Evolutionary conservation across 2,797 vertebrate genomes (phyloP).

Genomic region (Percopsis omiscomaycus): DNA sequence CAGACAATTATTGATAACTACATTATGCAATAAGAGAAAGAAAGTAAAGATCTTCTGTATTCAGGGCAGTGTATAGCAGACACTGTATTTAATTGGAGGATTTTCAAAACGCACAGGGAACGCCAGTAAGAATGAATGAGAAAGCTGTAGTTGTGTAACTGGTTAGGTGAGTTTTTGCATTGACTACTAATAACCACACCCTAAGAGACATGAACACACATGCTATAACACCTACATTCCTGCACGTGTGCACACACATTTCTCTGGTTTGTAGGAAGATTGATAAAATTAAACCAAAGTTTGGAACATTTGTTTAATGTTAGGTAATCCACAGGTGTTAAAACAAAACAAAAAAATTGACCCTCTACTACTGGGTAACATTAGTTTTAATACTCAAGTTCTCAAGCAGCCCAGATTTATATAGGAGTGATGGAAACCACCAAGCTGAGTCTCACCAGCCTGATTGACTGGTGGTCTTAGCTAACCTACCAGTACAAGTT

Average conservation of each 20-base stretch:
- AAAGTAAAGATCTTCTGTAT: background rate
- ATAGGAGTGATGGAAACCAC: too few species aligned
- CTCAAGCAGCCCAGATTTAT: too few species aligned
- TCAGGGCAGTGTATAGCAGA: slow-evolving; percentile 14
- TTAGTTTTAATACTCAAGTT: too few species aligned
- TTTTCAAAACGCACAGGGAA: slow-evolving; percentile 18
- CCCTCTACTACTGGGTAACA: too few species aligned
- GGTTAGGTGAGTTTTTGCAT: slow-evolving; percentile 30
- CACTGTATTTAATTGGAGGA: slow-evolving; percentile 1
- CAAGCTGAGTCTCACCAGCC: too few species aligned
- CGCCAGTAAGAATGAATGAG: slow-evolving; percentile 2
- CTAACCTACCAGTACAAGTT: too few species aligned
- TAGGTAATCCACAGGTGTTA: too few species aligned
- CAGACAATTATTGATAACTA: slow-evolving; percentile 1
- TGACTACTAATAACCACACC: slow-evolving; percentile 12
- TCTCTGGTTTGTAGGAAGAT: too few species aligned
- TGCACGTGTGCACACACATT: background rate
- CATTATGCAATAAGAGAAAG: slow-evolving; percentile 5
- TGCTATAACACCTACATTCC: background rate
- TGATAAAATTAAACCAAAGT: too few species aligned
- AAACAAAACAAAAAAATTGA: too few species aligned
- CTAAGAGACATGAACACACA: slow-evolving; percentile 38
- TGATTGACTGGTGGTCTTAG: too few species aligned
- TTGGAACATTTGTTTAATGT: too few species aligned
- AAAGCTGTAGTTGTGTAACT: slow-evolving; percentile 22